phyloP scores from a whole-genome alignment of 2,113 vertebrate species.

The Seriola quinqueradiata region DNA sequence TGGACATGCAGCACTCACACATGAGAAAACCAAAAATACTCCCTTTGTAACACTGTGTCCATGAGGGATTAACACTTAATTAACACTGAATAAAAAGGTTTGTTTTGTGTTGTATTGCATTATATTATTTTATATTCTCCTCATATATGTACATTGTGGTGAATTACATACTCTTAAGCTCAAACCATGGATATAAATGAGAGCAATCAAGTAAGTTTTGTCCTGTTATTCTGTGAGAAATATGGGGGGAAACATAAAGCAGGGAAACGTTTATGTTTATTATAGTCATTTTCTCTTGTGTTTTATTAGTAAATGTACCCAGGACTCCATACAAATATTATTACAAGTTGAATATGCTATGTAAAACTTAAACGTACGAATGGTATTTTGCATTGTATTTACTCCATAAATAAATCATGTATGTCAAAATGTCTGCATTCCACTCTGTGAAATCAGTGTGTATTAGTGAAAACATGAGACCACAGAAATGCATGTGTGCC shows the following conservation, averaged over 20 bases:
- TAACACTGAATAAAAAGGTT: too few relatives aligned
- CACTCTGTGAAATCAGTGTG: background rate
- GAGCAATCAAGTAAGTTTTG: background rate
- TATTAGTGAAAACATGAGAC: conserved; percentile 2
- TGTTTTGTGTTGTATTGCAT: background rate
- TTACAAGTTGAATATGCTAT: background rate
- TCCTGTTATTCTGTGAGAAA: too few relatives aligned
- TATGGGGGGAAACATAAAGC: too few relatives aligned
- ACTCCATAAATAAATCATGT: background rate
- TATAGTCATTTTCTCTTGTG: too few relatives aligned
- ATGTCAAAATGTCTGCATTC: background rate
- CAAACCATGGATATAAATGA: background rate
- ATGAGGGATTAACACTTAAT: background rate
- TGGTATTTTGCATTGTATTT: background rate
- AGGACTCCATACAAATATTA: background rate
- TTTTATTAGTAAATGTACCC: too few relatives aligned
- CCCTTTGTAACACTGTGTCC: background rate
- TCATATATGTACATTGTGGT: background rate
- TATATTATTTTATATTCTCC: background rate
- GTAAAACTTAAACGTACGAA: background rate
- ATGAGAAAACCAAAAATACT: background rate
- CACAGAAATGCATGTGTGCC: conserved; percentile 4
- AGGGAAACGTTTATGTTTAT: too few relatives aligned
- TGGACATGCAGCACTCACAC: background rate
- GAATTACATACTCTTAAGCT: background rate